A percentile compares a stretch with the other conserved stretches of the same genome.
phyloP scores from a whole-genome alignment of 2,797 vertebrate genomes.

The Morus bassanus region DNA sequence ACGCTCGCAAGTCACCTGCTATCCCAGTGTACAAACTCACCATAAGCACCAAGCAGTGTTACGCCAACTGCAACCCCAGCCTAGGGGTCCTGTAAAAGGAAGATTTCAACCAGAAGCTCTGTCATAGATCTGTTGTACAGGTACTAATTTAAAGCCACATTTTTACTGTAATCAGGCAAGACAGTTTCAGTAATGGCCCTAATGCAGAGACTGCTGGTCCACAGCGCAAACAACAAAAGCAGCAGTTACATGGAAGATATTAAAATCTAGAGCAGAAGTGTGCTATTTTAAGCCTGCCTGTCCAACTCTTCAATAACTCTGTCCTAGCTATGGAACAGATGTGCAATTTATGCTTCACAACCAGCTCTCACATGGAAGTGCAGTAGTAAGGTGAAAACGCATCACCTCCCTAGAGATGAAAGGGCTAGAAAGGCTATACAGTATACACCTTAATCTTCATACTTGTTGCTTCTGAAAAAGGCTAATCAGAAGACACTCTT shows the following conservation, averaged over 20 bases:
- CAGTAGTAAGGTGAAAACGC: neutral
- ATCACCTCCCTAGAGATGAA: neutral
- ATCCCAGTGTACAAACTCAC: neutral
- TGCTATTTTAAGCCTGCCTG: neutral
- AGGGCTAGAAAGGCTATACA: neutral
- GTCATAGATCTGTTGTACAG: neutral
- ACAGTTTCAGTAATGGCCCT: neutral
- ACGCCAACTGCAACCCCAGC: neutral
- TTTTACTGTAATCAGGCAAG: constrained; percentile 38
- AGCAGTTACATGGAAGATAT: neutral
- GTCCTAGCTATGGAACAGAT: neutral
- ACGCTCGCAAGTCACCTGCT: neutral
- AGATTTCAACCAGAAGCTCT: constrained; percentile 28
- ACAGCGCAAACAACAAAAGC: constrained; percentile 23
- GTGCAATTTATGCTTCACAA: neutral
- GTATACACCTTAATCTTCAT: neutral
- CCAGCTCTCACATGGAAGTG: neutral
- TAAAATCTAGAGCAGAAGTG: neutral
- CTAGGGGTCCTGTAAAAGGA: neutral
- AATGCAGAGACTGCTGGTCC: neutral
- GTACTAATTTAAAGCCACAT: constrained; percentile 14
- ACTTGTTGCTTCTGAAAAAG: neutral
- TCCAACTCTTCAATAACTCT: neutral
- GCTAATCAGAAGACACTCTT: neutral
- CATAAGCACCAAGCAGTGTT: constrained; percentile 26